Conservation (phyloP, 2,797 vertebrate species). For the Chelon auratus region DNA sequence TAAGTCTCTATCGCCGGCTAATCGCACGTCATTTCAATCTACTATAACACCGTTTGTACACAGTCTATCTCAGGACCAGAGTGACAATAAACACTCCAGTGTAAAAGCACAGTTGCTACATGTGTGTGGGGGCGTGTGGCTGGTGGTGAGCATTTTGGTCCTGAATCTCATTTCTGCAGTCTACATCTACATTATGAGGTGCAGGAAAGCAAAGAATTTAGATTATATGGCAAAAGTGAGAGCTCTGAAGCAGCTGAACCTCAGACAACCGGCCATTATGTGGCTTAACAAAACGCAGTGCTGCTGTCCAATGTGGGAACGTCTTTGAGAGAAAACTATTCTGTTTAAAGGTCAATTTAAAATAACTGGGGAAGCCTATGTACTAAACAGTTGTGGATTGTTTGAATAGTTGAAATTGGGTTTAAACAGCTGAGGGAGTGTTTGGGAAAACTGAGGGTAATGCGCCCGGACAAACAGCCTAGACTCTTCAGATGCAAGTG, state of each 20-base stretch:
- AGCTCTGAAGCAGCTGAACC: conserved; percentile 59
- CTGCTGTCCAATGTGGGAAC: conserved; percentile 55
- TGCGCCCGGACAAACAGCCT: conserved; percentile 68
- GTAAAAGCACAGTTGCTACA: conserved; percentile 51
- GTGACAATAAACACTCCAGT: conserved; percentile 32
- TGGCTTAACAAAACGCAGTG: conserved; percentile 72
- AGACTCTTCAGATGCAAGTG: conserved; percentile 70
- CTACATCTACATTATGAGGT: conserved; percentile 60
- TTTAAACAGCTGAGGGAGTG: conserved; percentile 73
- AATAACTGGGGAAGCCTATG: conserved; percentile 52
- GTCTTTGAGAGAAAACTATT: conserved; percentile 59
- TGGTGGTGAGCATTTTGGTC: conserved; percentile 54
- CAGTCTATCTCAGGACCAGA: conserved; percentile 17
- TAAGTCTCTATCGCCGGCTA: background rate
- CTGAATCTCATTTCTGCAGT: conserved; percentile 49
- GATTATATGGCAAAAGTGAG: conserved; percentile 68
- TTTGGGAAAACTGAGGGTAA: conserved; percentile 50
- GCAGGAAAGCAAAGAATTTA: conserved; percentile 76
- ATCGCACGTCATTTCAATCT: conserved; percentile 14
- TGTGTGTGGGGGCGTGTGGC: conserved; percentile 59
- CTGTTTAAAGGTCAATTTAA: conserved; percentile 53
- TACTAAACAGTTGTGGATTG: conserved; percentile 62
- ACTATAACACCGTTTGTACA: conserved; percentile 19
- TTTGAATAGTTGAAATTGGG: conserved; percentile 67
- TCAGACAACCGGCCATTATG: conserved; percentile 75